phyloP scores from a whole-genome alignment of 2,888 invertebrate species.

The Andrena flavipes region DNA sequence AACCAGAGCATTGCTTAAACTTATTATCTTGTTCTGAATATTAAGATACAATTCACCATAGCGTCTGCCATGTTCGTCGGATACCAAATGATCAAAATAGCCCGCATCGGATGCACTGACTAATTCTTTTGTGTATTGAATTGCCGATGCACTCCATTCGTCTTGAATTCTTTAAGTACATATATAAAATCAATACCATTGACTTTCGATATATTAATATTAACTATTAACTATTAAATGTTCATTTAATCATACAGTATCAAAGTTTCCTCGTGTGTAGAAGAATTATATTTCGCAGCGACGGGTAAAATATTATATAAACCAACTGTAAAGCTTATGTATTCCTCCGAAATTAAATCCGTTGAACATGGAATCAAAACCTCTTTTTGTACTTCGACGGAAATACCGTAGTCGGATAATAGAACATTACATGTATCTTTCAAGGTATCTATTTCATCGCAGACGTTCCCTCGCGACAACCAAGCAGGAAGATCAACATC shows the following conservation, averaged over 20 bases:
- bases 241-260: slow-evolving; percentile 40
- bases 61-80: slow-evolving; percentile 63
- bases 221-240: neutral
- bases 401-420: slow-evolving; percentile 70
- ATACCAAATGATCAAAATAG: slow-evolving; percentile 73
- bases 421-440: slow-evolving; percentile 60
- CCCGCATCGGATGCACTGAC: slow-evolving; percentile 67
- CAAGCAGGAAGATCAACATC: slow-evolving; percentile 63
- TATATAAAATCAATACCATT: neutral
- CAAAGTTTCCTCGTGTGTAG: slow-evolving; percentile 23
- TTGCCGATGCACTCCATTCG: slow-evolving; percentile 73
- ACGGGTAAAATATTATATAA: slow-evolving; percentile 71
- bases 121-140: slow-evolving; percentile 71
- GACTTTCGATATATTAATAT: neutral
- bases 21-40: slow-evolving; percentile 72
- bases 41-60: slow-evolving; percentile 80
- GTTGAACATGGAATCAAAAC: slow-evolving; percentile 58
- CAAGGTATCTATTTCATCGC: slow-evolving; percentile 22
- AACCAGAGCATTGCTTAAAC: slow-evolving; percentile 74
- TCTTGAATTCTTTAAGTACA: slow-evolving; percentile 40
- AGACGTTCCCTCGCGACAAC: slow-evolving; percentile 70
- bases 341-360: slow-evolving; percentile 46
- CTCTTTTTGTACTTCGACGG: slow-evolving; percentile 54
- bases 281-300: neutral
- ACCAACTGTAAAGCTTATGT: slow-evolving; percentile 67